Conservation (phyloP, 2,113 vertebrate genomes). For the Crotalus helleri region DNA sequence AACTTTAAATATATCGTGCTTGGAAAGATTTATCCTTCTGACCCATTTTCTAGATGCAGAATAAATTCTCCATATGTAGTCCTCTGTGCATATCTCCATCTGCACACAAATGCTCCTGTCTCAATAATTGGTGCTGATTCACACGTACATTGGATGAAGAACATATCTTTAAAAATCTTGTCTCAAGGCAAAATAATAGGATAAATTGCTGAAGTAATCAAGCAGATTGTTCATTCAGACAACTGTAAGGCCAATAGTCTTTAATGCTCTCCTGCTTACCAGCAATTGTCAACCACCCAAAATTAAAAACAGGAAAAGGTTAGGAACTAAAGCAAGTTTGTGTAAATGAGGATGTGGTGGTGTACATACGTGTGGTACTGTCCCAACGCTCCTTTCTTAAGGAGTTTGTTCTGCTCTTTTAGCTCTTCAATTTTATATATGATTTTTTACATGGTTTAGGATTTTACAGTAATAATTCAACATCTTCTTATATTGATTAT, state of each 20-base stretch:
- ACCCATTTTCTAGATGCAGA: neutral
- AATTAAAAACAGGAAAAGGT: neutral
- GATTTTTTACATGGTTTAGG: neutral
- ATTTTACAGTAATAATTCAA: neutral
- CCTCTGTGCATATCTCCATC: neutral
- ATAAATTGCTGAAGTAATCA: neutral
- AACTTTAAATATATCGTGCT: neutral
- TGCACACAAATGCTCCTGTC: constrained; percentile 5
- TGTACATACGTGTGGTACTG: neutral
- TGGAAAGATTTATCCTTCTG: neutral
- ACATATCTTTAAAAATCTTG: neutral
- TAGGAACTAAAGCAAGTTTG: neutral
- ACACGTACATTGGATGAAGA: neutral
- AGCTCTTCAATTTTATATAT: neutral
- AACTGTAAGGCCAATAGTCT: neutral
- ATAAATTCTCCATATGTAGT: constrained; percentile 23
- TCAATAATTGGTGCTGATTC: constrained; percentile 8
- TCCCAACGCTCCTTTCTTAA: neutral
- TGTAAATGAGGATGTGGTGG: neutral
- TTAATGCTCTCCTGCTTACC: neutral
- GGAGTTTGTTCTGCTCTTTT: neutral
- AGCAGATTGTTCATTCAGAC: neutral
- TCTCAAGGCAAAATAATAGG: neutral
- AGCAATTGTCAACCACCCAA: neutral
- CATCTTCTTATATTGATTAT: neutral